phyloP scores from a whole-genome alignment of 2,888 invertebrate species.

The Caenorhabditis macrosperma region DNA sequence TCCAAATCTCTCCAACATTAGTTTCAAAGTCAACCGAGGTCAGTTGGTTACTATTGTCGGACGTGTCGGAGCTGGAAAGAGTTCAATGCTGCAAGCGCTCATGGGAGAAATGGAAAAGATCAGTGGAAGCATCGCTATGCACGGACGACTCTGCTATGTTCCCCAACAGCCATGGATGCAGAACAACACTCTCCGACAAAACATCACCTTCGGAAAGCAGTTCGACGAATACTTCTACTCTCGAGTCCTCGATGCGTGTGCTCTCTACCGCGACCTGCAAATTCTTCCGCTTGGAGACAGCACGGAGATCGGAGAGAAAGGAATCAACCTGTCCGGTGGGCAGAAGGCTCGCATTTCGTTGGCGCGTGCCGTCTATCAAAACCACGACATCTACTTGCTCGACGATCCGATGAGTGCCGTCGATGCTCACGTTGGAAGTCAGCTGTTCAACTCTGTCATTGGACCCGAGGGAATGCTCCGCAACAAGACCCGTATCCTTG shows the following conservation, averaged over 20 bases:
- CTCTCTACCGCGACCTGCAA: slow-evolving; percentile 73
- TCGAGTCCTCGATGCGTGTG: slow-evolving; percentile 77
- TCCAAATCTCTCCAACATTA: slow-evolving; percentile 82
- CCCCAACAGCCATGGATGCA: slow-evolving; percentile 99
- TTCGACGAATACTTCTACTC: slow-evolving; percentile 78
- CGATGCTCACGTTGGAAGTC: slow-evolving; percentile 96
- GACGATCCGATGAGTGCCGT: slow-evolving; percentile 97
- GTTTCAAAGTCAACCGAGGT: slow-evolving; percentile 82
- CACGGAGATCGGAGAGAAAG: slow-evolving; percentile 80
- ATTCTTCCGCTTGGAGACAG: slow-evolving; percentile 74
- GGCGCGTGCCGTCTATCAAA: slow-evolving; percentile 92
- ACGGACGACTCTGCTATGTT: slow-evolving; percentile 87
- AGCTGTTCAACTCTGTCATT: slow-evolving; percentile 83
- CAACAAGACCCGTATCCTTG: slow-evolving; percentile 89
- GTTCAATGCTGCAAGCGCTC: slow-evolving; percentile 86
- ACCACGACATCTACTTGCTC: slow-evolving; percentile 92
- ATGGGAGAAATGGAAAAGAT: slow-evolving; percentile 84
- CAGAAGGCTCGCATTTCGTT: slow-evolving; percentile 87
- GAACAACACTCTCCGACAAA: slow-evolving; percentile 93
- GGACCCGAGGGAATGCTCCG: slow-evolving; percentile 79
- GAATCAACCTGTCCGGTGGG: slow-evolving; percentile 79
- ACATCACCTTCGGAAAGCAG: slow-evolving; percentile 87
- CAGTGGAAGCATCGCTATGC: slow-evolving; percentile 71
- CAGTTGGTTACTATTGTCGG: slow-evolving; percentile 77
- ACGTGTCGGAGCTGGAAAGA: slow-evolving; percentile 79